A percentile compares a stretch with the other conserved stretches of the same genome.
Conservation (phyloP, 2,797 vertebrate genomes). For the Myotis myotis region DNA sequence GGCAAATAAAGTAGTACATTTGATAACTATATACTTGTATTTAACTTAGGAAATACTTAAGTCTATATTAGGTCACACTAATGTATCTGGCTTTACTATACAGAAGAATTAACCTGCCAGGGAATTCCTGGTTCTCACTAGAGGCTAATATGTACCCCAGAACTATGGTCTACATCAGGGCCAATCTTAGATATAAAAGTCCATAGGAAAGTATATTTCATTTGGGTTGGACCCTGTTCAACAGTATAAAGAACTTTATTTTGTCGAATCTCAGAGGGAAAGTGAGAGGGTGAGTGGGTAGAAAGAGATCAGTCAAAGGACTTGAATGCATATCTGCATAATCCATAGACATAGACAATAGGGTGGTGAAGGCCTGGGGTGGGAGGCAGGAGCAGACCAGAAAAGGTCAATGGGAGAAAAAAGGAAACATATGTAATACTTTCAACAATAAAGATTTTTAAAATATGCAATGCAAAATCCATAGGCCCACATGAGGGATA, state of each 20-base stretch:
- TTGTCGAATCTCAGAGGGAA: too few species aligned
- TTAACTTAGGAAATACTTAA: neutral
- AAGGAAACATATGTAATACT: too few species aligned
- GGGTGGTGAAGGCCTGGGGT: too few species aligned
- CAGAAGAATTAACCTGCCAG: neutral
- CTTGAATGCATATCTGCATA: too few species aligned
- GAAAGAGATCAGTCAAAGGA: too few species aligned
- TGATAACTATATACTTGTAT: neutral
- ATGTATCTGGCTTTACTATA: neutral
- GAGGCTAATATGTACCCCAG: neutral
- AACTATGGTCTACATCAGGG: neutral
- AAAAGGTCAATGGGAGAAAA: too few species aligned
- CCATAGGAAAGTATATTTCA: neutral
- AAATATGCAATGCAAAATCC: neutral
- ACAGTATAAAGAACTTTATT: neutral
- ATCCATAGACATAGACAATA: too few species aligned
- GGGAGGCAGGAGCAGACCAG: too few species aligned
- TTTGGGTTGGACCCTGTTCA: neutral
- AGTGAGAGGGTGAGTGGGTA: too few species aligned
- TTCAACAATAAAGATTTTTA: neutral
- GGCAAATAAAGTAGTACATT: neutral
- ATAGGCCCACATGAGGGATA: neutral
- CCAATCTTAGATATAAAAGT: neutral
- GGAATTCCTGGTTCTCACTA: neutral
- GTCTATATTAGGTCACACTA: neutral